Percentiles rank a stretch among this genome's conserved stretches.
Evolutionary conservation across 1,140 invertebrate genomes (phyloP).

Genomic region (Zaprionus africanus): DNA sequence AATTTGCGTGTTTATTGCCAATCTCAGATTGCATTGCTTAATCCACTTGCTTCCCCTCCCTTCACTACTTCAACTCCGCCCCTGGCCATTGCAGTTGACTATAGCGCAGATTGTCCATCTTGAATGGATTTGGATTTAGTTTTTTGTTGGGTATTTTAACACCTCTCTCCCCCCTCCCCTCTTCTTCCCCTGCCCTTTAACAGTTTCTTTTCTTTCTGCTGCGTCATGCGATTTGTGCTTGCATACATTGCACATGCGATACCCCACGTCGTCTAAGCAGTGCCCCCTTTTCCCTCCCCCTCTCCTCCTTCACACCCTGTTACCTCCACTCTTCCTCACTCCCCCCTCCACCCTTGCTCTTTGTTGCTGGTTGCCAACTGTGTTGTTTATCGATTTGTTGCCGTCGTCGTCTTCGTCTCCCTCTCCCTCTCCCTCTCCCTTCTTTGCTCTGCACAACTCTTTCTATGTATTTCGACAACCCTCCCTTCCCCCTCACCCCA

Average conservation of each 20-base stretch:
- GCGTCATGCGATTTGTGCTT: slow-evolving; percentile 19
- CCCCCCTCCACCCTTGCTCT: neutral
- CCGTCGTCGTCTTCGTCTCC: slow-evolving; percentile 35
- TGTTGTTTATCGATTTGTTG: slow-evolving; percentile 47
- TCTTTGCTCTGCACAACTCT: slow-evolving; percentile 15
- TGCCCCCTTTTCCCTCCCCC: too few relatives aligned
- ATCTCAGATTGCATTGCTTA: too few relatives aligned
- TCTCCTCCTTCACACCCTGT: too few relatives aligned
- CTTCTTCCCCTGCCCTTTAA: neutral
- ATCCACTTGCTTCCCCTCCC: too few relatives aligned
- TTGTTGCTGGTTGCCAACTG: slow-evolving; percentile 32
- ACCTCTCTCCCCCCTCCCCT: too few relatives aligned
- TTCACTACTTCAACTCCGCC: too few relatives aligned
- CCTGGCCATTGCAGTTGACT: too few relatives aligned
- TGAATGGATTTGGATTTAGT: too few relatives aligned
- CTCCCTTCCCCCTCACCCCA: neutral
- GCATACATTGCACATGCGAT: slow-evolving; percentile 25
- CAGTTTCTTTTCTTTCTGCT: slow-evolving; percentile 27
- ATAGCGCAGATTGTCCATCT: too few relatives aligned
- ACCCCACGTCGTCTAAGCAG: neutral
- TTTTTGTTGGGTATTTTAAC: too few relatives aligned
- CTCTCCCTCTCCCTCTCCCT: neutral
- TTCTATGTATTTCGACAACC: slow-evolving; percentile 48
- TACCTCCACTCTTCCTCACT: neutral
- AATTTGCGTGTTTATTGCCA: too few relatives aligned